A percentile compares a stretch with the other conserved stretches of the same genome.
These are phyloP conservation scores for Megalops cyprinoides DNA, from an alignment of 2,797 vertebrate genomes.

Conservation along the genomic window DNA sequence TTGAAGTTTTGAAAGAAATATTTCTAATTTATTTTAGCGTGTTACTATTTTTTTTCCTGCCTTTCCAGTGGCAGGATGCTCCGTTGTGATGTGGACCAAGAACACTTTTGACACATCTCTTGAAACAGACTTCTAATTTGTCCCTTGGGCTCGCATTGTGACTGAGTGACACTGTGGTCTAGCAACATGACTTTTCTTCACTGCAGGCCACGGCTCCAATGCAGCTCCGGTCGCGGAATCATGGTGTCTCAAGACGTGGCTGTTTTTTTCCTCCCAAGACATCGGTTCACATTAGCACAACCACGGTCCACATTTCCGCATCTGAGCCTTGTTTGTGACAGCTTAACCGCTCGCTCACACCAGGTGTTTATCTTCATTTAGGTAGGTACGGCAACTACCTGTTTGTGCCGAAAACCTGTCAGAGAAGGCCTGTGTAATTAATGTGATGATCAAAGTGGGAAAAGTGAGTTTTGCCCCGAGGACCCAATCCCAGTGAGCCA, in stretches of 20 bases:
- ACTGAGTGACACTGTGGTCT: slow-evolving; percentile 75
- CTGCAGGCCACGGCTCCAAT: slow-evolving; percentile 44
- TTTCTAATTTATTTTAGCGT: background rate
- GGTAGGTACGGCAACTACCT: slow-evolving; percentile 78
- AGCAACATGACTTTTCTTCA: slow-evolving; percentile 73
- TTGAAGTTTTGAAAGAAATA: background rate
- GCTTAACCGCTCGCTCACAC: slow-evolving; percentile 49
- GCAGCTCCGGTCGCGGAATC: background rate
- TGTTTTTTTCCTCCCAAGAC: slow-evolving; percentile 56
- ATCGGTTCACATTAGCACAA: slow-evolving; percentile 68
- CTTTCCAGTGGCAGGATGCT: slow-evolving; percentile 6
- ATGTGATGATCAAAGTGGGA: slow-evolving; percentile 79
- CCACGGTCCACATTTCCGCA: slow-evolving; percentile 8
- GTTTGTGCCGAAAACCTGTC: slow-evolving; percentile 73
- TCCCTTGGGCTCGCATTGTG: slow-evolving; percentile 66
- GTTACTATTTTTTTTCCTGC: slow-evolving; percentile 10
- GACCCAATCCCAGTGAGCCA: slow-evolving; percentile 72
- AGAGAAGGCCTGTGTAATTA: slow-evolving; percentile 82
- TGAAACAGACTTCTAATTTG: slow-evolving; percentile 73
- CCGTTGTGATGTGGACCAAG: slow-evolving; percentile 72
- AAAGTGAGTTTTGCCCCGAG: slow-evolving; percentile 75
- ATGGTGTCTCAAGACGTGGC: slow-evolving; percentile 59
- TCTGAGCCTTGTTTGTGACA: slow-evolving; percentile 52
- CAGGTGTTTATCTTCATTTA: slow-evolving; percentile 63
- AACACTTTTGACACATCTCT: slow-evolving; percentile 78